These are phyloP conservation scores for Drosophila nikananu DNA, from an alignment of 1,140 invertebrate genomes.

Conservation along the genomic window DNA sequence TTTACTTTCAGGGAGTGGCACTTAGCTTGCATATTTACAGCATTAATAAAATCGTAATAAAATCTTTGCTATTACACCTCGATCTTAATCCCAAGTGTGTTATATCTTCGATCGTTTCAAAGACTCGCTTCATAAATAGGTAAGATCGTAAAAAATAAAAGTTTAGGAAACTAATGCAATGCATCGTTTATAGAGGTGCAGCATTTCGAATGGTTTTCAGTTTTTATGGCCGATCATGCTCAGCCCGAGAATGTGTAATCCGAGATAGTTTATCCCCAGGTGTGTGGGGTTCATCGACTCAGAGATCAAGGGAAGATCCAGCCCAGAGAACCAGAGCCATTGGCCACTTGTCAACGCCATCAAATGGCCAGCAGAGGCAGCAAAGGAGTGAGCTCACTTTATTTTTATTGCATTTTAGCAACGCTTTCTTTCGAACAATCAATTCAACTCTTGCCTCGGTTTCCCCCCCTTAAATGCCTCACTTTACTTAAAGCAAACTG, in stretches of 20 bases:
- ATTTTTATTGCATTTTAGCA: conserved; percentile 74
- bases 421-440: conserved; percentile 67
- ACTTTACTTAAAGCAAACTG: conserved; percentile 82
- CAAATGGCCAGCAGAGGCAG: conserved; percentile 42
- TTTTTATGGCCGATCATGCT: conserved; percentile 7
- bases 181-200: background rate
- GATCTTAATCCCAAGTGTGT: background rate
- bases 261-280: conserved; percentile 16
- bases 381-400: conserved; percentile 47
- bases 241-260: background rate
- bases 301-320: background rate
- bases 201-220: conserved; percentile 10
- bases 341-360: conserved; percentile 54
- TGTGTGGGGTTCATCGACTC: conserved; percentile 18
- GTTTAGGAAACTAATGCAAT: conserved; percentile 10
- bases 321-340: conserved; percentile 6
- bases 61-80: conserved; percentile 7
- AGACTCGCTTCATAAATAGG: conserved; percentile 1
- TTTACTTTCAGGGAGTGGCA: conserved; percentile 6
- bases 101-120: conserved; percentile 8
- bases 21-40: conserved; percentile 4
- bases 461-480: conserved; percentile 59
- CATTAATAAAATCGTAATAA: conserved; percentile 21
- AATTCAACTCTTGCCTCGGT: conserved; percentile 54
- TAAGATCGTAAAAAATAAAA: conserved; percentile 24